These are phyloP conservation scores for Neodon shergylaensis DNA, from an alignment of 2,113 vertebrate genomes.

Conservation along the genomic window DNA sequence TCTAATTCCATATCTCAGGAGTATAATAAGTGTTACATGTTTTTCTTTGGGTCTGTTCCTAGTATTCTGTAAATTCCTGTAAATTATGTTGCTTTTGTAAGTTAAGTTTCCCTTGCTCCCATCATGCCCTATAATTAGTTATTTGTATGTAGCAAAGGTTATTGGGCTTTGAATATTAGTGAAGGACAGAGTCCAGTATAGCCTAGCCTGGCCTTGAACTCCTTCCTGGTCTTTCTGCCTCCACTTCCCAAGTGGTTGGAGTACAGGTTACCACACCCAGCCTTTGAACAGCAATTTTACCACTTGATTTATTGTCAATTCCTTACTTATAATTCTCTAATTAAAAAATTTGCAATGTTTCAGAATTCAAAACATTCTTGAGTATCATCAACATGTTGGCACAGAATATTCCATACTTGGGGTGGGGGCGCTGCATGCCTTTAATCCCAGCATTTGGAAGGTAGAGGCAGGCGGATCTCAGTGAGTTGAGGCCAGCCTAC, in stretches of 20 bases:
- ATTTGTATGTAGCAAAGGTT: slow-evolving; percentile 9
- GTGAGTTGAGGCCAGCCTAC: no score
- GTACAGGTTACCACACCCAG: not conserved
- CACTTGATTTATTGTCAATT: not conserved
- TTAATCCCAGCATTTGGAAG: no score
- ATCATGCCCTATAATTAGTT: not conserved
- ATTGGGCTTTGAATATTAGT: not conserved
- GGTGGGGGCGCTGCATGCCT: no score
- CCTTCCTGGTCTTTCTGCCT: not conserved
- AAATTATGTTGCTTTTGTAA: not conserved
- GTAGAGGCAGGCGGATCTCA: no score
- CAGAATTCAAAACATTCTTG: not conserved
- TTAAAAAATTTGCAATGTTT: not conserved
- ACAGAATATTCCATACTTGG: not conserved
- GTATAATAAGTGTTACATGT: not conserved
- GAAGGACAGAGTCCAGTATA: not conserved
- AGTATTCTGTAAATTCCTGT: not conserved
- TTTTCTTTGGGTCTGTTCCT: slow-evolving; percentile 41
- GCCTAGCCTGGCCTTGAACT: not conserved
- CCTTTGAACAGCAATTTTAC: not conserved
- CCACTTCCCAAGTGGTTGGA: not conserved
- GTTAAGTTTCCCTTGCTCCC: not conserved
- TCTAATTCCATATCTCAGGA: not conserved
- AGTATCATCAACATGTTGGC: not conserved
- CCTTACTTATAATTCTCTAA: not conserved